phyloP scores from a whole-genome alignment of 2,113 vertebrate species.

The Campylomormyrus tamandua region DNA sequence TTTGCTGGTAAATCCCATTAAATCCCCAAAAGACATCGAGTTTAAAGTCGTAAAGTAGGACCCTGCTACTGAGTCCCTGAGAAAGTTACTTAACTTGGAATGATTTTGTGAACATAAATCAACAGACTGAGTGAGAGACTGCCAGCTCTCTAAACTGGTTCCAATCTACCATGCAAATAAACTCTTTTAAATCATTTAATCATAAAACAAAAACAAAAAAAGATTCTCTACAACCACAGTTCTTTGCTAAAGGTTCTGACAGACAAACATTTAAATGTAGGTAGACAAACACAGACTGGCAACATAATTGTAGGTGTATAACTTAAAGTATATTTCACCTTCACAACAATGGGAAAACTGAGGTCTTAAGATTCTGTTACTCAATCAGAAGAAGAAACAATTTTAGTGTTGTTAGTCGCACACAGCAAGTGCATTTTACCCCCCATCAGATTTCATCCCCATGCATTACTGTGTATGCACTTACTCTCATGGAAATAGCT shows the following conservation, averaged over 20 bases:
- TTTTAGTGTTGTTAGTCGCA: slow-evolving; percentile 1
- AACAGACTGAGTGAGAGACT: not conserved
- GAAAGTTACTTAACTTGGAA: not conserved
- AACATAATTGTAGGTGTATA: not conserved
- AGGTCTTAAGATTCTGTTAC: not conserved
- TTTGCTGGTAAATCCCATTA: not conserved
- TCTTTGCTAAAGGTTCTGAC: not conserved
- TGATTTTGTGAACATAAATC: not conserved
- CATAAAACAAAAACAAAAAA: not conserved
- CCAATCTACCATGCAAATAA: not conserved
- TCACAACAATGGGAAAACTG: not conserved
- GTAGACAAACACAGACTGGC: not conserved
- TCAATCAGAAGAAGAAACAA: slow-evolving; percentile 6
- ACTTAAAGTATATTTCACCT: not conserved
- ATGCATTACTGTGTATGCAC: slow-evolving; percentile 29
- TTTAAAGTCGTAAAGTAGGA: not conserved
- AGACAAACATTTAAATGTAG: not conserved
- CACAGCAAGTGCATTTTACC: slow-evolving; percentile 7
- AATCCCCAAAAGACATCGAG: not conserved
- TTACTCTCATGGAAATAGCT: slow-evolving; percentile 42
- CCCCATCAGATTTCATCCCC: not conserved
- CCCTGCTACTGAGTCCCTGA: not conserved
- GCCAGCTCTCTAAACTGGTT: not conserved
- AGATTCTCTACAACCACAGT: not conserved
- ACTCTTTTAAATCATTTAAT: not conserved